Evolutionary conservation across 2,113 vertebrate genomes (phyloP), one percentile per base, ranked within the genome.

Genomic region (Clarias batrachus): DNA sequence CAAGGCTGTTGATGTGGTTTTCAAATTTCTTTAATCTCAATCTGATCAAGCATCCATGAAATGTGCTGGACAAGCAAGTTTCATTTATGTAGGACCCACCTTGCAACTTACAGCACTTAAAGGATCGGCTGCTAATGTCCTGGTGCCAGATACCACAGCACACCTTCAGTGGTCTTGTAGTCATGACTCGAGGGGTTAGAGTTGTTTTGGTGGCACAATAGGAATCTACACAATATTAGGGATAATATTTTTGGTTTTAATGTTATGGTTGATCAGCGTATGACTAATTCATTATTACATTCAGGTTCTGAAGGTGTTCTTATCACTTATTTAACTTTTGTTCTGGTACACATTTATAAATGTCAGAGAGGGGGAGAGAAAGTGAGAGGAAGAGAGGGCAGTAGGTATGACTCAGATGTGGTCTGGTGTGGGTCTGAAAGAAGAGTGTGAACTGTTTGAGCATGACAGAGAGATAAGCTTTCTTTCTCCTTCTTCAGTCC

Each of bases 251-350:
- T 48, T 48, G 48, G 48, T 48, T 48, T 48, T 48, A 48, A 48
- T 48, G 48, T 48, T 48, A 48, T 48, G 48, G 48, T 48, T 48
- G 48, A 7, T 48, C 48, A 48, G 48, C 77, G 60, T 84, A 83
- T 84, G 87, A 66, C 89, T 88, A 77, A 90, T 65, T 27, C 68
- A 77, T 84, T 87, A 87, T 86, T 86, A 73, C 68, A 84, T 81
- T 85, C 82, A 63, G 60, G 66, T 81, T 82, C 71, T 83, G 85
- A 71, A 81, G 63, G 66, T 81, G 85, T 52, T 57, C 70, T 65
- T 82, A 77, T 74, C 59, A 63, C 10, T 87, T 87, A 83, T 77
- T 87, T 83, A 83, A 78, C 65, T 82, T 74, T 73, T 78, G 60
- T 87, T 83, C 71, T 84, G 63, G 62, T 56, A 74, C 54, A 74